Base-by-base conservation (phyloP, 2,113 vertebrate species). In the Speoplatyrhinus poulsoni region DNA sequence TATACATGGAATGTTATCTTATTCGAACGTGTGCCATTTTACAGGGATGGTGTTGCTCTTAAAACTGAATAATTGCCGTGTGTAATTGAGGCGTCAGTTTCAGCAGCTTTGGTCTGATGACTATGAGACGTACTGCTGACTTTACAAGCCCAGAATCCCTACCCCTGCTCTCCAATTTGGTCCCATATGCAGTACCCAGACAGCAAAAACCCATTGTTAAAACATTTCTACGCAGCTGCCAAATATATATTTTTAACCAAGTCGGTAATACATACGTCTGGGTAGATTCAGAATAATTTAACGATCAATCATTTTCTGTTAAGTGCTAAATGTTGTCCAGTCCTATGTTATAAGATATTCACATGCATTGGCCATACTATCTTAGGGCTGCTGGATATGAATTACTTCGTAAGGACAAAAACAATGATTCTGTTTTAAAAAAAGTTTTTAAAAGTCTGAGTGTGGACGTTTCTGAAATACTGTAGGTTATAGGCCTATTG, bases 1-100 rank as follows among this genome's bases (percentile, higher is more conserved):
- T 69, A 46, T 66, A 11, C 72, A 65, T 75, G 60, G 17, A 66
- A 64, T 32, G 77, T 10, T 26, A 48, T 54, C 68, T 11, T 12
- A 88, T 63, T 52, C 58, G 32, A 65, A 63, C 62, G 89, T 90
- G 90, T 83, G 75, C 9, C 32, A 72, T 87, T 90, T 88, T 48
- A 77, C 88, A 87, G 84, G 74, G 71, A 72, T 67, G 48, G 75
- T 82, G 86, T 82, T 26, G 66, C 70, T 75, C 32, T 72, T 73
- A 46, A 77, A 81, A 76, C 13, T 19, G 67, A 70, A 60, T 58
- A 56, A 81, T 46, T 62, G 76, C n/a, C 0, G 15, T 3, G 76
- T 62, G 52, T 75, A 73, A 81, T 13, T 1, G 69, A 76, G 85
- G 87, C 82, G 88, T 89, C 76, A 87, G 6, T 86, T 82, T 65